Conservation (phyloP, 2,888 invertebrate species). For the Polymixis lichenea region DNA sequence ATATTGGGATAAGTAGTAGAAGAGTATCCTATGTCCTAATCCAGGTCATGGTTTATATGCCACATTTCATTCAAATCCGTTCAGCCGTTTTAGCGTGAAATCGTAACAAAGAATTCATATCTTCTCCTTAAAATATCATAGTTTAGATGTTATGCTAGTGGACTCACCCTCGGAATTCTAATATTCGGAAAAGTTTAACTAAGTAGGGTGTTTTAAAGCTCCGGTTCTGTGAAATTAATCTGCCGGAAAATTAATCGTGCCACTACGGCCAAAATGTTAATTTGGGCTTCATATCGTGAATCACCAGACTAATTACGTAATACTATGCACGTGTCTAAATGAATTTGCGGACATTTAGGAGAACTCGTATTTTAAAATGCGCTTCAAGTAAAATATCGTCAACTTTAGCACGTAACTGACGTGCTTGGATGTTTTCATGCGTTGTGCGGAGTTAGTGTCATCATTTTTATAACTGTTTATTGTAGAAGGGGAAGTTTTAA, state of each 20-base stretch:
- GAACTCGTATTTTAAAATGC: neutral
- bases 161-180: neutral
- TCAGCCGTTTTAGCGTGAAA: too few relatives aligned
- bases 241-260: constrained; percentile 20
- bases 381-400: neutral
- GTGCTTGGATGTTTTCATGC: neutral
- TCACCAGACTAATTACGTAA: constrained; percentile 13
- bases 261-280: neutral
- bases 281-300: neutral
- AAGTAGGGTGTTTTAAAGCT: neutral
- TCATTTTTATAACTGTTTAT: neutral
- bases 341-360: neutral
- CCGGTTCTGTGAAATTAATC: neutral
- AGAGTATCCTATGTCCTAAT: too few relatives aligned
- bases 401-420: neutral
- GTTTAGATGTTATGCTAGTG: neutral
- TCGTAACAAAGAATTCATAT: too few relatives aligned
- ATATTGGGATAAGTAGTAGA: too few relatives aligned
- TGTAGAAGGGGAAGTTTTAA: neutral
- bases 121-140: too few relatives aligned
- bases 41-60: too few relatives aligned
- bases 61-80: too few relatives aligned
- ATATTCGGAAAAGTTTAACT: too few relatives aligned
- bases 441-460: too few relatives aligned
- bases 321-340: neutral